Conservation (phyloP, 2,113 vertebrate species). For the Candoia aspera region DNA sequence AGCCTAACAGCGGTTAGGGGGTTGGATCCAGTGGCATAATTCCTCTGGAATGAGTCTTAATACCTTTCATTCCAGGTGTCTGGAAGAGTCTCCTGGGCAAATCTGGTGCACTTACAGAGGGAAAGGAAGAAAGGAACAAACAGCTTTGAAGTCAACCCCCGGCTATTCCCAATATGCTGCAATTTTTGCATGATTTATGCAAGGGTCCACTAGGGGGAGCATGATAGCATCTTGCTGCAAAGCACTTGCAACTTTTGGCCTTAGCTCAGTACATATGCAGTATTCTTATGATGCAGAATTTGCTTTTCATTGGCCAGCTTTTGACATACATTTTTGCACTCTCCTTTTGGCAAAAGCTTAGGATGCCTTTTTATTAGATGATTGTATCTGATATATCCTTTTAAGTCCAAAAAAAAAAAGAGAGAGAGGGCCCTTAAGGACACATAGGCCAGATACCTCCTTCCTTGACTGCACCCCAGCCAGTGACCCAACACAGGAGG, state of each 20-base stretch:
- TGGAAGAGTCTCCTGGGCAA: background rate
- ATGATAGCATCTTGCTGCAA: background rate
- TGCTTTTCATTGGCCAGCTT: background rate
- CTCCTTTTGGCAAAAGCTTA: background rate
- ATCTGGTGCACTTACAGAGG: background rate
- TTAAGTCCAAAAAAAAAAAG: background rate
- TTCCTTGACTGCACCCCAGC: constrained; percentile 88
- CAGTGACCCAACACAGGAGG: constrained; percentile 90
- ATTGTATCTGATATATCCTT: background rate
- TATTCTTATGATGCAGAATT: background rate
- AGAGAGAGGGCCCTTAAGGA: background rate
- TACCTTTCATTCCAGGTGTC: background rate
- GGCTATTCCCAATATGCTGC: background rate
- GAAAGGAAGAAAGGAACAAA: background rate
- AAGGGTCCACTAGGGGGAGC: constrained; percentile 26
- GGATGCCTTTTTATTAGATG: background rate
- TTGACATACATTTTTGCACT: background rate
- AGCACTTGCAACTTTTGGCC: background rate
- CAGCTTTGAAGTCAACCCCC: background rate
- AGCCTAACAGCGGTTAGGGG: background rate
- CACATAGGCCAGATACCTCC: constrained; percentile 73
- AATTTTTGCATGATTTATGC: background rate
- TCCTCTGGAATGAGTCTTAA: background rate
- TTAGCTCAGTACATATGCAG: background rate
- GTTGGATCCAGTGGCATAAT: background rate